A percentile compares a stretch with the other conserved stretches of the same genome.
Evolutionary conservation across 2,888 invertebrate genomes (phyloP).

Genomic region (Dicroscelio sp.): DNA sequence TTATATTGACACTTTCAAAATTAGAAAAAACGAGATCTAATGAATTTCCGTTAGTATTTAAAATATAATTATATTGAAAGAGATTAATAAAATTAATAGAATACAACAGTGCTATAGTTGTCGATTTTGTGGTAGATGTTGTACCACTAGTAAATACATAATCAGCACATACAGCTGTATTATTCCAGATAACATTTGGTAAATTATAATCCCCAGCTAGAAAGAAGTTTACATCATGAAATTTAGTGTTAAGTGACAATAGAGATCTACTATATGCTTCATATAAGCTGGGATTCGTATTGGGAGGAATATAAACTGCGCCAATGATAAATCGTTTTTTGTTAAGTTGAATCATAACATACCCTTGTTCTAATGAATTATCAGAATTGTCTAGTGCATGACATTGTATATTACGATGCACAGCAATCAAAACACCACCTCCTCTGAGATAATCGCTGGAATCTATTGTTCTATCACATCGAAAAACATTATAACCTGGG

Average conservation of each 20-base stretch:
- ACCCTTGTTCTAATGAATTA: background rate
- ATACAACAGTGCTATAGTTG: background rate
- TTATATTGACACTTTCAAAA: background rate
- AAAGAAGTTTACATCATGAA: background rate
- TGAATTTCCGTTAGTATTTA: background rate
- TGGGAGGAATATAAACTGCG: background rate
- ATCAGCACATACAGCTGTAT: background rate
- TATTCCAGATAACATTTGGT: background rate
- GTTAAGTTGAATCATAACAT: background rate
- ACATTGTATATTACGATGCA: background rate
- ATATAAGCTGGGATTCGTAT: background rate
- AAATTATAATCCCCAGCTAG: background rate
- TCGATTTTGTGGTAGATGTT: background rate
- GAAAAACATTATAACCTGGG: slow-evolving; percentile 1
- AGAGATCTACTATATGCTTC: background rate
- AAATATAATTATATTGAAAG: background rate
- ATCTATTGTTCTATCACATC: background rate
- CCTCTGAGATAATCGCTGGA: background rate
- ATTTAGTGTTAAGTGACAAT: background rate
- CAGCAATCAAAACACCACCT: background rate
- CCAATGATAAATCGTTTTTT: background rate
- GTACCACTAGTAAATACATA: background rate
- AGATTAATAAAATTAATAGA: background rate
- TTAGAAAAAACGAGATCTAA: background rate
- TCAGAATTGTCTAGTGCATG: background rate